Evolutionary conservation across 2,113 vertebrate genomes (phyloP).

Genomic region (Okapia johnstoni): DNA sequence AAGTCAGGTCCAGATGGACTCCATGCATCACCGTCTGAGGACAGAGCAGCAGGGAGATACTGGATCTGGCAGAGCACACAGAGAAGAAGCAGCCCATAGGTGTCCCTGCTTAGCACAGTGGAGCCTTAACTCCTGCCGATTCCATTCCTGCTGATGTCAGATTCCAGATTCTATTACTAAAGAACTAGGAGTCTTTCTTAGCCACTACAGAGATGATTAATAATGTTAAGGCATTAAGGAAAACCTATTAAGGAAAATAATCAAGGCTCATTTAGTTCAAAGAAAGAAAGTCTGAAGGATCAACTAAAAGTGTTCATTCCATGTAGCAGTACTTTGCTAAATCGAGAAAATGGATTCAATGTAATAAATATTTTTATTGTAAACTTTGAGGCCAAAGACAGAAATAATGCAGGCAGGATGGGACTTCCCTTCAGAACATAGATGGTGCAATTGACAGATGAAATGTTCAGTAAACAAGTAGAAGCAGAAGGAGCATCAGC

Average conservation of each 20-base stretch:
- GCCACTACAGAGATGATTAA: neutral
- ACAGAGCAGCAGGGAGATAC: neutral
- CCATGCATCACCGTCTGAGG: neutral
- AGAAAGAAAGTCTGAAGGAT: constrained; percentile 9
- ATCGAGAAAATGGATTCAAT: neutral
- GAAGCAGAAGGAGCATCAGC: neutral
- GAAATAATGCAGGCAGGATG: neutral
- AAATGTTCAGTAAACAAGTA: neutral
- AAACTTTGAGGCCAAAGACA: neutral
- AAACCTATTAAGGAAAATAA: neutral
- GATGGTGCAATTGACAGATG: neutral
- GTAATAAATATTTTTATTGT: neutral
- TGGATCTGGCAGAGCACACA: neutral
- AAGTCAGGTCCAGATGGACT: neutral
- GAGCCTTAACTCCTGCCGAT: neutral
- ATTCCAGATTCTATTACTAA: neutral
- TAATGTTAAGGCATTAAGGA: neutral
- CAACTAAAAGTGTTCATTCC: constrained; percentile 16
- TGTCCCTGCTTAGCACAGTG: neutral
- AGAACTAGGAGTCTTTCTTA: neutral
- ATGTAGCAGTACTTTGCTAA: neutral
- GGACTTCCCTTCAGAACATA: neutral
- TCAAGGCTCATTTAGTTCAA: constrained; percentile 31
- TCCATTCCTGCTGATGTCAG: neutral
- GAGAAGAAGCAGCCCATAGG: neutral